A percentile compares a stretch with the other conserved stretches of the same genome.
phyloP scores from a whole-genome alignment of 2,888 invertebrate species.

The Platerodrilus igneus region DNA sequence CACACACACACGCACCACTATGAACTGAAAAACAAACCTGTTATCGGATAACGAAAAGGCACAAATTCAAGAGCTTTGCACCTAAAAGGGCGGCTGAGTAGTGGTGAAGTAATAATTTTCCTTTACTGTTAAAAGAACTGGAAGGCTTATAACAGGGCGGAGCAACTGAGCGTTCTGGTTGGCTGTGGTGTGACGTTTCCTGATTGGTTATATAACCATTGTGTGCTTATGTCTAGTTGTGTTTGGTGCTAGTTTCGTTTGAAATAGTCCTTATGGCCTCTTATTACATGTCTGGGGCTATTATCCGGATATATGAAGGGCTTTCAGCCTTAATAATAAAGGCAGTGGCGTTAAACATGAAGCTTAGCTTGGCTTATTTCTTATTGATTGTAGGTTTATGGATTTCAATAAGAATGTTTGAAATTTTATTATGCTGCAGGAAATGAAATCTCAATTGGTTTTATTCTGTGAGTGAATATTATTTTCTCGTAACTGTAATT shows the following conservation, averaged over 20 bases:
- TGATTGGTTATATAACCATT: conserved; percentile 40
- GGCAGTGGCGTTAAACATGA: conserved; percentile 12
- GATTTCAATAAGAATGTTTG: conserved; percentile 40
- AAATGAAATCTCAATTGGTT: too few species aligned
- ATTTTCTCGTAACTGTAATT: too few species aligned
- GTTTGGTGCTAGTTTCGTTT: conserved; percentile 34
- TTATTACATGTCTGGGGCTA: conserved; percentile 45
- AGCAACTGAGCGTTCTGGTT: conserved; percentile 36
- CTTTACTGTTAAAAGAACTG: conserved; percentile 12
- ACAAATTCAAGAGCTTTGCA: conserved; percentile 1
- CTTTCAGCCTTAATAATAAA: conserved; percentile 38
- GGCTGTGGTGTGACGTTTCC: conserved; percentile 40
- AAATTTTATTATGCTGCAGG: too few species aligned
- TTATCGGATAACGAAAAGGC: too few species aligned
- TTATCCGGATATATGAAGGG: conserved; percentile 42
- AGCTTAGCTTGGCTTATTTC: conserved; percentile 35
- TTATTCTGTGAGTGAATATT: too few species aligned
- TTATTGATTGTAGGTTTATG: conserved; percentile 46
- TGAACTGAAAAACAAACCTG: conserved; percentile 8
- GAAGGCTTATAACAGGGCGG: conserved; percentile 20
- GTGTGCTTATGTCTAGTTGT: conserved; percentile 24
- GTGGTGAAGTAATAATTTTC: conserved; percentile 15
- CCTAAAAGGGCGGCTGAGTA: conserved; percentile 15
- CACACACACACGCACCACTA: not conserved
- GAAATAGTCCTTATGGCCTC: conserved; percentile 41